Conservation (phyloP, 2,113 vertebrate genomes). For the Propithecus coquereli region DNA sequence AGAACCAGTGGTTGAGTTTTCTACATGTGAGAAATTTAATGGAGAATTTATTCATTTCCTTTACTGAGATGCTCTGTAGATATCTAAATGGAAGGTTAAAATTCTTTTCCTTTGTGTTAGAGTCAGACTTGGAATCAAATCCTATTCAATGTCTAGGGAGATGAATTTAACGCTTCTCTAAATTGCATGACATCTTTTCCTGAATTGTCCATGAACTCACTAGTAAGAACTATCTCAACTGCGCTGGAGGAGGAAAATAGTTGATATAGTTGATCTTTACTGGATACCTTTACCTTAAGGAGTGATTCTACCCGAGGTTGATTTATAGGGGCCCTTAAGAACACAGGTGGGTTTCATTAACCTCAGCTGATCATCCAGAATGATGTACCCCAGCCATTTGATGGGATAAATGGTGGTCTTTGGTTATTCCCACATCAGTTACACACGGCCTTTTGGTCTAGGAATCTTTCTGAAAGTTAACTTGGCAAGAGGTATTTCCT, state of each 20-base stretch:
- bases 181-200: conserved; percentile 31
- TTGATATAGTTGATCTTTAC: conserved; percentile 55
- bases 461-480: conserved; percentile 53
- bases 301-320: conserved; percentile 52
- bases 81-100: not conserved
- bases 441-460: conserved; percentile 25
- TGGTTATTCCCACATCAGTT: conserved; percentile 20
- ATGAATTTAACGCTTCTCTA: conserved; percentile 19
- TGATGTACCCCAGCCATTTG: conserved; percentile 8
- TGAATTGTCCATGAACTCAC: conserved; percentile 66
- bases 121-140: conserved; percentile 48
- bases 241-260: conserved; percentile 53
- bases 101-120: not conserved
- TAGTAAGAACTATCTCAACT: conserved; percentile 55
- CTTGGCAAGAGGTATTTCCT: conserved; percentile 49
- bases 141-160: conserved; percentile 23
- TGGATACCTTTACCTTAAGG: conserved; percentile 57
- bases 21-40: not conserved
- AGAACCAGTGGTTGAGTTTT: conserved; percentile 9
- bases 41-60: not conserved
- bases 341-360: conserved; percentile 57
- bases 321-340: conserved; percentile 55
- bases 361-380: conserved; percentile 50
- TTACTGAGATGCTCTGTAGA: not conserved
- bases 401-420: conserved; percentile 2